Evolutionary conservation across 1,140 invertebrate genomes (phyloP).

Genomic region (Coptotermes formosanus): DNA sequence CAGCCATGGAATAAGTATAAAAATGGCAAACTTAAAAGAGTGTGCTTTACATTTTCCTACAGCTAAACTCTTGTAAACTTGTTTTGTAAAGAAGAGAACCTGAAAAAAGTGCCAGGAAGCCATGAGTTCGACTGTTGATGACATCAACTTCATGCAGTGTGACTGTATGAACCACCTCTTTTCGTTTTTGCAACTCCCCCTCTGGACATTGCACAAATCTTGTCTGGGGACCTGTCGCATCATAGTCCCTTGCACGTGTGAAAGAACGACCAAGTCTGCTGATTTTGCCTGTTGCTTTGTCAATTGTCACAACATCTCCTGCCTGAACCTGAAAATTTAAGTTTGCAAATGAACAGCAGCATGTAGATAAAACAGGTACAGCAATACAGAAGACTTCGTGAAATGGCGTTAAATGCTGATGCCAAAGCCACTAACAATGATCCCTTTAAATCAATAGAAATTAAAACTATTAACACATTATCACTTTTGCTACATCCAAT

Average conservation of each 20-base stretch:
- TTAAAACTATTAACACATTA: too few species aligned
- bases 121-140: constrained; percentile 95
- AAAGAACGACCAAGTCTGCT: constrained; percentile 93
- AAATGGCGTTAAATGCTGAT: too few species aligned
- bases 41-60: too few species aligned
- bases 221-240: constrained; percentile 91
- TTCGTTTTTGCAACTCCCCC: constrained; percentile 97
- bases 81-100: constrained; percentile 52
- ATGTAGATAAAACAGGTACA: neutral
- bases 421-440: too few species aligned
- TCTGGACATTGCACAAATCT: constrained; percentile 98
- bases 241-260: constrained; percentile 93
- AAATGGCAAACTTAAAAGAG: too few species aligned
- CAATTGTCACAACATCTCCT: constrained; percentile 96
- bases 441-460: too few species aligned
- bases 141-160: constrained; percentile 99
- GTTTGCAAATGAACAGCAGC: neutral
- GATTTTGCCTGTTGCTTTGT: constrained; percentile 97
- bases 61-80: too few species aligned
- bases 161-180: constrained; percentile 98
- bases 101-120: constrained; percentile 96
- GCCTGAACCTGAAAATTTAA: constrained; percentile 68
- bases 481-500: too few species aligned
- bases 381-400: too few species aligned
- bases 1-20: too few species aligned